Evolutionary conservation across 2,113 vertebrate genomes (phyloP).

Genomic region (Pogonocichla stellata): DNA sequence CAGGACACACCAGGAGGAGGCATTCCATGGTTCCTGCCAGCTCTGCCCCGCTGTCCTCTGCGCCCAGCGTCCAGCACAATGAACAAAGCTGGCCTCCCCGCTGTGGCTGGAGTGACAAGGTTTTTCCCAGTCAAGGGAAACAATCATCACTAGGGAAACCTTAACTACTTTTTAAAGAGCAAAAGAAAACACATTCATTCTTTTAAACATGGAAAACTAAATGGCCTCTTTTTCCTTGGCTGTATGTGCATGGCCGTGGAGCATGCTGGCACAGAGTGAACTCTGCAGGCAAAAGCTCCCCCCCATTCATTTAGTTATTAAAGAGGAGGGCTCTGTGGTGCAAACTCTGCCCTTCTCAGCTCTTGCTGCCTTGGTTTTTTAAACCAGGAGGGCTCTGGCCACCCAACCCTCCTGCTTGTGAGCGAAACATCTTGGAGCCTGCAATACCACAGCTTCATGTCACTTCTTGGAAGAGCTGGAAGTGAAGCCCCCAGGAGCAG

Average conservation of each 20-base stretch:
- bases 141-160: constrained; percentile 71
- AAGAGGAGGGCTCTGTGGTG: background rate
- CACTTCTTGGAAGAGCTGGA: background rate
- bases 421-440: background rate
- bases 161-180: constrained; percentile 47
- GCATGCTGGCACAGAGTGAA: background rate
- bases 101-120: background rate
- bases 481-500: background rate
- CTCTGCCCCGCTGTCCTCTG: background rate
- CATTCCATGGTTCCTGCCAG: constrained; percentile 17
- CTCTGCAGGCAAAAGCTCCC: background rate
- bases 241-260: background rate
- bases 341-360: background rate
- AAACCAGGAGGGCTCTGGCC: background rate
- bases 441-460: background rate
- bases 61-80: background rate
- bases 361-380: background rate
- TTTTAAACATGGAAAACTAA: constrained; percentile 67
- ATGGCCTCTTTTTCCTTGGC: constrained; percentile 45
- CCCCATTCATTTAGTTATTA: background rate
- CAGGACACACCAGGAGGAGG: background rate
- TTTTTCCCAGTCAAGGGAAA: constrained; percentile 44
- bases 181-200: constrained; percentile 53
- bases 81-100: constrained; percentile 50
- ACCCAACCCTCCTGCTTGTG: background rate